Conservation (phyloP, 2,113 vertebrate genomes). For the Aegithalos caudatus region DNA sequence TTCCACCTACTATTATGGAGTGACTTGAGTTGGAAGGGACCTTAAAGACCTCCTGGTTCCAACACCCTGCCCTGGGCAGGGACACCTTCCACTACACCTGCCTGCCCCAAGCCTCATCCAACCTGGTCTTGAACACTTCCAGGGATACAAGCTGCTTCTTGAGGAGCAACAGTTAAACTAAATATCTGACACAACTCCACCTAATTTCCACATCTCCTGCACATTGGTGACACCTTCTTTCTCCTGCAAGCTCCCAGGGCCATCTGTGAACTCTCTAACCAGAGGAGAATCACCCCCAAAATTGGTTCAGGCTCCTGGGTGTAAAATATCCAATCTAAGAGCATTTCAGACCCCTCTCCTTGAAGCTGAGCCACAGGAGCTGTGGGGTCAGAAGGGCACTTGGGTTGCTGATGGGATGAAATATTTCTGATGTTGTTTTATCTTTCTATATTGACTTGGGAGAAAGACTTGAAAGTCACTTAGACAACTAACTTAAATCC, state of each 20-base stretch:
- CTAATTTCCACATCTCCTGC: neutral
- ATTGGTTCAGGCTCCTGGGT: neutral
- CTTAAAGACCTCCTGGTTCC: neutral
- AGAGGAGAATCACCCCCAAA: neutral
- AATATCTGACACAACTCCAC: fast-evolving
- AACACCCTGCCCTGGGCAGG: neutral
- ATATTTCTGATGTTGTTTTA: neutral
- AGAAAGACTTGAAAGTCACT: neutral
- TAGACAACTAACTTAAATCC: neutral
- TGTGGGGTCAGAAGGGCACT: neutral
- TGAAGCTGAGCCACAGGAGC: neutral
- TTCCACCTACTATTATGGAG: fast-evolving
- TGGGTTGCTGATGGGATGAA: neutral
- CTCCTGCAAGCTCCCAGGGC: neutral
- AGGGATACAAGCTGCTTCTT: neutral
- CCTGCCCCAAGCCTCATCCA: neutral
- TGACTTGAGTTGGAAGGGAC: neutral
- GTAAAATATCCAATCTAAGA: neutral
- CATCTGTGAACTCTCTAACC: neutral
- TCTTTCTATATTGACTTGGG: neutral
- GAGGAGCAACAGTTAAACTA: neutral
- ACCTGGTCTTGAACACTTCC: too few species aligned
- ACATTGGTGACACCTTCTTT: neutral
- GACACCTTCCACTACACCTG: neutral
- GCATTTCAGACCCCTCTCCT: neutral